Conservation (phyloP, 2,888 invertebrate genomes). For the Philopedon plagiatum region DNA sequence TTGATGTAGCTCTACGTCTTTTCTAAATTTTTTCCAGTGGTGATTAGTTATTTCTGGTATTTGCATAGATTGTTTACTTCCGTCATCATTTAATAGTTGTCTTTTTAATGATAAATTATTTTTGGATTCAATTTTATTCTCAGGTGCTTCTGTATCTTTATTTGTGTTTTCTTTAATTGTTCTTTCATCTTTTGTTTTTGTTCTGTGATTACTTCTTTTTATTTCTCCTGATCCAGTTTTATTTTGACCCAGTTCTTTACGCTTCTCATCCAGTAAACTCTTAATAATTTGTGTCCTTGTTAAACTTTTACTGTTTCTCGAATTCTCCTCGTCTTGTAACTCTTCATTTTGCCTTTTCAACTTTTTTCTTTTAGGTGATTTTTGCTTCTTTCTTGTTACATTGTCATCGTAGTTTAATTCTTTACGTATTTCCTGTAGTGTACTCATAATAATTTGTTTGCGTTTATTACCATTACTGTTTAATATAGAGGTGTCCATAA, state of each 20-base stretch:
- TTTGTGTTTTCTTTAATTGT: background rate
- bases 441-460: background rate
- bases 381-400: background rate
- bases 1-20: constrained; percentile 7
- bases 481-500: no score
- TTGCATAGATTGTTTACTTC: background rate
- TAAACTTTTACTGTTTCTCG: background rate
- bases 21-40: constrained; percentile 33
- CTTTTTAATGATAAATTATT: background rate
- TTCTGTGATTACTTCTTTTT: background rate
- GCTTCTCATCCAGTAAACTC: background rate
- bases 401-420: background rate
- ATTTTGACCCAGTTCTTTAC: background rate
- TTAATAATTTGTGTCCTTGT: background rate
- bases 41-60: constrained; percentile 17
- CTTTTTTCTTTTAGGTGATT: background rate
- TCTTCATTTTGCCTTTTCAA: background rate
- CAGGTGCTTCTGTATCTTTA: background rate
- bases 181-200: background rate
- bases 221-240: background rate
- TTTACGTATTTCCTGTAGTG: background rate
- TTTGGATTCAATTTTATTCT: background rate
- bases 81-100: background rate
- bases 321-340: background rate
- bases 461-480: background rate